phyloP scores from a whole-genome alignment of 2,113 vertebrate genomes.

The Rhombomys opimus region DNA sequence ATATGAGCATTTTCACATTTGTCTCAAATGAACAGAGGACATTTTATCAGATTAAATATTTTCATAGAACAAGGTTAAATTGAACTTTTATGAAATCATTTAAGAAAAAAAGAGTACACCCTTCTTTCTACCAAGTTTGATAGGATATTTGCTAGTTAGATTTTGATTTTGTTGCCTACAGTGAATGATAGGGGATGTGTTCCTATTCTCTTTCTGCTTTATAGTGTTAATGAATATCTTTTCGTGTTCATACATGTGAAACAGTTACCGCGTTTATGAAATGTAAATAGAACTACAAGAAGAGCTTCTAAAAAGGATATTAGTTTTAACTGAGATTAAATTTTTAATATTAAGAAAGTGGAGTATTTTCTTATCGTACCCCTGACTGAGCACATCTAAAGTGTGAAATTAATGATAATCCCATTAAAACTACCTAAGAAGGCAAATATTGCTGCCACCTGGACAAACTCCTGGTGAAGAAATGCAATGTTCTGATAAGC shows the following conservation, averaged over 20 bases:
- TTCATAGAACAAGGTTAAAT: conserved; percentile 13
- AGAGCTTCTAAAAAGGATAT: background rate
- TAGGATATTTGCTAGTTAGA: conserved; percentile 19
- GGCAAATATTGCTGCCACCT: background rate
- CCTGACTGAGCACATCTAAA: background rate
- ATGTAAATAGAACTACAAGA: background rate
- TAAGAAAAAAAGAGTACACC: background rate
- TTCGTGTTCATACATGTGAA: background rate
- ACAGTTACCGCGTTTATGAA: conserved; percentile 25
- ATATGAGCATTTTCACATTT: conserved; percentile 5
- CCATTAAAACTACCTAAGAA: background rate
- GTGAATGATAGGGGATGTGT: background rate
- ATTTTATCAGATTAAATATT: conserved; percentile 15
- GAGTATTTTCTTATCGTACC: background rate
- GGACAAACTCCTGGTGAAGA: background rate
- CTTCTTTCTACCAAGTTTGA: background rate
- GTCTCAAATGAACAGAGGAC: conserved; percentile 28
- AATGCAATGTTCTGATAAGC: background rate
- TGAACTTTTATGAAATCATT: conserved; percentile 35
- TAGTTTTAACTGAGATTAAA: conserved; percentile 9
- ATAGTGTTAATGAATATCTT: background rate
- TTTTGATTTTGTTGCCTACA: background rate
- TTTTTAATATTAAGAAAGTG: background rate
- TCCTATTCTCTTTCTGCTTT: conserved; percentile 26
- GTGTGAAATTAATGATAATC: background rate